Evolutionary conservation across 2,113 vertebrate genomes (phyloP).

Genomic region (Corydoras maculifer): DNA sequence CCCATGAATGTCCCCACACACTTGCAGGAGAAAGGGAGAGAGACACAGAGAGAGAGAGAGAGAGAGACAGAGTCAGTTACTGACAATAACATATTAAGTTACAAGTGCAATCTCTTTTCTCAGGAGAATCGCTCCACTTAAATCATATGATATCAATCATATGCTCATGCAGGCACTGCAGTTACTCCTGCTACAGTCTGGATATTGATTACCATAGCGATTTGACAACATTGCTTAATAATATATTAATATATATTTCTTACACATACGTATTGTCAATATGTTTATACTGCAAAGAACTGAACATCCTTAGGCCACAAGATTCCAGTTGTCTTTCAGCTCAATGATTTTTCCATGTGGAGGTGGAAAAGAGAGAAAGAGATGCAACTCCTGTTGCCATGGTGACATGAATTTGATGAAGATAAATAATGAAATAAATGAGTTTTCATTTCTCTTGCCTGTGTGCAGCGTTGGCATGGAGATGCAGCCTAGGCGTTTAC

Average conservation of each 20-base stretch:
- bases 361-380: conserved; percentile 18
- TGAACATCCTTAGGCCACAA: conserved; percentile 17
- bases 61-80: conserved; percentile 1
- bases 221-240: neutral
- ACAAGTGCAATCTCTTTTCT: neutral
- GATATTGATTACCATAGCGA: neutral
- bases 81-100: neutral
- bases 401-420: conserved; percentile 49
- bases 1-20: conserved; percentile 76
- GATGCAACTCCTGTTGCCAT: conserved; percentile 52
- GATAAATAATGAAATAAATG: conserved; percentile 48
- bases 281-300: neutral
- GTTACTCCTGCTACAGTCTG: neutral
- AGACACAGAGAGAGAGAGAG: conserved; percentile 3
- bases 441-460: conserved; percentile 43
- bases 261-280: neutral
- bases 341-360: conserved; percentile 28
- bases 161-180: neutral
- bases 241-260: too few species aligned
- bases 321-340: conserved; percentile 32
- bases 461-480: conserved; percentile 42
- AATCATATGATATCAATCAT: neutral
- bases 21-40: conserved; percentile 46
- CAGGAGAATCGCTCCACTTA: conserved; percentile 1
- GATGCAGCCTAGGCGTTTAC: conserved; percentile 44